phyloP scores from a whole-genome alignment of 2,797 vertebrate species.

The Pseudochromis fuscus region DNA sequence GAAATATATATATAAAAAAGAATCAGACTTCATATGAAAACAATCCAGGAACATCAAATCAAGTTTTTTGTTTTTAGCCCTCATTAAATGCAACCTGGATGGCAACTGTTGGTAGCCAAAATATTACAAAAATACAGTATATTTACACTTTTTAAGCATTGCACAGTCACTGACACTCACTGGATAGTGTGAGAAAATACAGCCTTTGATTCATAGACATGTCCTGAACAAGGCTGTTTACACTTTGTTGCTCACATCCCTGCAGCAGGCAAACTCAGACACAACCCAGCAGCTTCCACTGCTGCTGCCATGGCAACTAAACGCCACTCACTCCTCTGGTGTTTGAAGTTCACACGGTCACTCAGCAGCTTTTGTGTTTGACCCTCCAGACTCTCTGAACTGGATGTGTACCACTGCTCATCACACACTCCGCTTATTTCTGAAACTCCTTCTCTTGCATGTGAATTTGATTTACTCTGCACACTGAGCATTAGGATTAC shows the following conservation, averaged over 20 bases:
- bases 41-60: not conserved
- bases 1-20: slow-evolving; percentile 1
- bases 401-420: too few relatives aligned
- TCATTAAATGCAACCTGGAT: slow-evolving; percentile 16
- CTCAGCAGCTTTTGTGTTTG: too few relatives aligned
- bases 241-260: not conserved
- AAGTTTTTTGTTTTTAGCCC: not conserved
- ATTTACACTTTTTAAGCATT: slow-evolving; percentile 67
- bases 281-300: not conserved
- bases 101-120: slow-evolving; percentile 13
- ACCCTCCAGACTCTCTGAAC: too few relatives aligned
- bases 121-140: slow-evolving; percentile 71
- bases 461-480: too few relatives aligned
- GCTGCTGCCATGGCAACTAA: too few relatives aligned
- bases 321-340: too few relatives aligned
- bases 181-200: slow-evolving; percentile 35
- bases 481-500: too few relatives aligned
- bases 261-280: not conserved
- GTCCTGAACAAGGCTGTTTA: slow-evolving; percentile 1
- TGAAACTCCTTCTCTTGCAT: too few relatives aligned
- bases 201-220: slow-evolving; percentile 18
- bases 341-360: too few relatives aligned
- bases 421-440: too few relatives aligned
- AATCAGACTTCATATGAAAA: slow-evolving; percentile 3
- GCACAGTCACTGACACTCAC: slow-evolving; percentile 13